Percentiles rank a stretch among this genome's conserved stretches.
Evolutionary conservation across 1,140 invertebrate species (phyloP).

Genomic region (Dendroctonus ponderosae): DNA sequence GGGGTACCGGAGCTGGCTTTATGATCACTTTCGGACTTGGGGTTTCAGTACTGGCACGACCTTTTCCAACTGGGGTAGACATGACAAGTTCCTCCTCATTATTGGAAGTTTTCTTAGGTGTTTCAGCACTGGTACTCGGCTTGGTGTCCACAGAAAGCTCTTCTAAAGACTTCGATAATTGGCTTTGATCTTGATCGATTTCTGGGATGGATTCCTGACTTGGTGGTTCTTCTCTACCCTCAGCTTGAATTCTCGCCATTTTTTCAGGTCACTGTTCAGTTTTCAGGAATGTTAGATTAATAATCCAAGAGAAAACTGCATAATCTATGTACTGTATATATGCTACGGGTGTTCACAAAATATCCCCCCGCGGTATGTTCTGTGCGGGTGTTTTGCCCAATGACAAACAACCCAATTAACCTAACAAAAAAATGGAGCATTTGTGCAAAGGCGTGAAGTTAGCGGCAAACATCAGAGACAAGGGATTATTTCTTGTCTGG

Average conservation of each 20-base stretch:
- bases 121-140: not conserved
- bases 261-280: too few species aligned
- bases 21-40: constrained; percentile 6
- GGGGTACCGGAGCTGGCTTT: constrained; percentile 12
- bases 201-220: not conserved
- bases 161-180: constrained; percentile 31
- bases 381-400: too few species aligned
- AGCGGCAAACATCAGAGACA: too few species aligned
- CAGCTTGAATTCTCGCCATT: constrained; percentile 33
- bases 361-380: too few species aligned
- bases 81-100: not conserved
- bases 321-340: too few species aligned
- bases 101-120: not conserved
- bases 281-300: too few species aligned
- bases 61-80: not conserved
- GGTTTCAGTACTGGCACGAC: constrained; percentile 5
- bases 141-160: constrained; percentile 21
- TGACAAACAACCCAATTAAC: too few species aligned
- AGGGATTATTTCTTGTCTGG: too few species aligned
- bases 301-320: too few species aligned
- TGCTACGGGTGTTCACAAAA: too few species aligned
- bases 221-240: constrained; percentile 17
- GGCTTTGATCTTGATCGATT: constrained; percentile 13
- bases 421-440: too few species aligned
- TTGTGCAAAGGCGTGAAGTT: too few species aligned